These are phyloP conservation scores for Urechis unicinctus DNA, from an alignment of 2,888 invertebrate genomes.

Conservation along the genomic window DNA sequence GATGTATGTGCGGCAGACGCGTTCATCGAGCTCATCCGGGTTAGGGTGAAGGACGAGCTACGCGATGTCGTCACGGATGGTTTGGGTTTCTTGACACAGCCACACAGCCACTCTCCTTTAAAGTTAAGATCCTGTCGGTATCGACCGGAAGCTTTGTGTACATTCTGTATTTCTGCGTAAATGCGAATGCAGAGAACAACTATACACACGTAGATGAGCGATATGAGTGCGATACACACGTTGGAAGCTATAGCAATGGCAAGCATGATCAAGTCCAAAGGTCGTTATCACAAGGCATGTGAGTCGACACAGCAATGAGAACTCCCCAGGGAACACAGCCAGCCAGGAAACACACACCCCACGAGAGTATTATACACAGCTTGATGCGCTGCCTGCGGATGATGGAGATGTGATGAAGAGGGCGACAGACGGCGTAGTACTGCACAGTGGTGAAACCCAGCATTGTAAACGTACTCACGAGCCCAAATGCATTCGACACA, in stretches of 20 bases:
- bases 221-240: constrained; percentile 8
- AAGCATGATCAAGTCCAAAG: constrained; percentile 4
- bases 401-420: constrained; percentile 12
- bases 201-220: constrained; percentile 11
- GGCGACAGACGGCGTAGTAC: constrained; percentile 19
- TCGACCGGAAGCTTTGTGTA: neutral
- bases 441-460: constrained; percentile 19
- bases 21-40: neutral
- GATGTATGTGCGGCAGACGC: too few relatives aligned
- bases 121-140: constrained; percentile 1
- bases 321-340: constrained; percentile 8
- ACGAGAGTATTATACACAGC: constrained; percentile 8
- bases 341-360: constrained; percentile 7
- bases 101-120: neutral
- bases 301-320: constrained; percentile 1
- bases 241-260: constrained; percentile 11
- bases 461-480: constrained; percentile 17
- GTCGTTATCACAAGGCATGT: constrained; percentile 1
- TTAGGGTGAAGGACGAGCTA: neutral
- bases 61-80: neutral
- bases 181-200: neutral
- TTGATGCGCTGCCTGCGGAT: constrained; percentile 8
- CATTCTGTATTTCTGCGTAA: neutral
- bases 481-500: constrained; percentile 11
- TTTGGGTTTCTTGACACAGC: neutral